A percentile compares a stretch with the other conserved stretches of the same genome.
phyloP scores from a whole-genome alignment of 37 sponge, comb jelly and placozoan species.

The Lycopodina hypogea region DNA sequence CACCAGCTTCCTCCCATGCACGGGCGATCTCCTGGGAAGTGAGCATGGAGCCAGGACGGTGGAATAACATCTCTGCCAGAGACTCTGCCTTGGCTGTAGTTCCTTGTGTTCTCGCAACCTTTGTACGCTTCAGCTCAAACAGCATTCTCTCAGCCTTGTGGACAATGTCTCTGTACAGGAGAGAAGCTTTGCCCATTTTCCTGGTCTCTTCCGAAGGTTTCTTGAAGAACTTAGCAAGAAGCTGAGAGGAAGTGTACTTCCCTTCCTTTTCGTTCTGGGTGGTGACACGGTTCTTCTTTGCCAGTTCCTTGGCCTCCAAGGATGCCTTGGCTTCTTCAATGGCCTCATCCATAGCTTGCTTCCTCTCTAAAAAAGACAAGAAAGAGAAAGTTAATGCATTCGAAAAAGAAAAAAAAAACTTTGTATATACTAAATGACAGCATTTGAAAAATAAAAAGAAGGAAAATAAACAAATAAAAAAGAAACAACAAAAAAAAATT shows the following conservation, averaged over 20 bases:
- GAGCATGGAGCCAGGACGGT: conserved; percentile 45
- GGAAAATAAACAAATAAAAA: no score
- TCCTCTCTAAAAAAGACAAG: conserved; percentile 5
- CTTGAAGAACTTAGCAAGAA: conserved; percentile 34
- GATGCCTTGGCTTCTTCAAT: conserved; percentile 24
- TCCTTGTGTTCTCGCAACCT: not conserved
- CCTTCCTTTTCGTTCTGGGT: conserved; percentile 13
- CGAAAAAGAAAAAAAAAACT: not conserved
- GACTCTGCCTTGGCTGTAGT: conserved; percentile 36
- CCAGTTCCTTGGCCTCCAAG: conserved; percentile 1
- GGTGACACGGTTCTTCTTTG: not conserved
- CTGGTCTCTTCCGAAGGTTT: conserved; percentile 25
- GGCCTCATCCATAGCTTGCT: conserved; percentile 2
- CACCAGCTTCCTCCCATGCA: conserved; percentile 25
- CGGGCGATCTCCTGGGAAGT: conserved; percentile 30
- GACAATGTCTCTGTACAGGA: conserved; percentile 44
- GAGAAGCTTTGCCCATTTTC: conserved; percentile 32
- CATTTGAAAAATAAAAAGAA: not conserved
- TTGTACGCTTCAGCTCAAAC: not conserved
- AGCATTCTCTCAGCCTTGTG: conserved; percentile 47
- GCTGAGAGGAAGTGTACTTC: conserved; percentile 16
- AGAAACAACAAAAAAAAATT: no score
- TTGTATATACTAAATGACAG: not conserved
- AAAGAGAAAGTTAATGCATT: conserved; percentile 3
- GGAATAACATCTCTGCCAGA: conserved; percentile 45